Evolutionary conservation across 2,888 invertebrate genomes (phyloP), one percentile per base, ranked within the genome.

Genomic region (Griposia aprilina): DNA sequence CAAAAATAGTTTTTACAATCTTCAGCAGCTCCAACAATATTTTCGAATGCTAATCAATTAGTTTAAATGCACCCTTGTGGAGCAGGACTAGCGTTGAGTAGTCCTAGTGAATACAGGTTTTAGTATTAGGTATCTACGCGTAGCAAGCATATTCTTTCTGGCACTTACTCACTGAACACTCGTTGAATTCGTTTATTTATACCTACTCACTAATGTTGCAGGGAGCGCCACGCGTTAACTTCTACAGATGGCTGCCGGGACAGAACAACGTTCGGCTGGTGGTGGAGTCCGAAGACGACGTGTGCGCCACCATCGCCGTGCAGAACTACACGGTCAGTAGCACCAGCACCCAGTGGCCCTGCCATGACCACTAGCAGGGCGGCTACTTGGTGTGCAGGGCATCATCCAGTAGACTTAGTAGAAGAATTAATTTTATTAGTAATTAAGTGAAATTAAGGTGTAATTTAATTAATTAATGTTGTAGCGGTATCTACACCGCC

Each of bases 241-340:
- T 88, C 87, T 96, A 95, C 93, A 74, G 63, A 78, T 96, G 94
- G 92, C 48, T 13, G 59, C 90, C 83, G 79, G 93, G 59, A 8
- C 93, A 94, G 91, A 76, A 79, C 30, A 91, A 91, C 88, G 95
- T 94, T 90, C 94, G 95, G 30, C 94, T 96, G 26, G 90, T 93
- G 74, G 90, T 93, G 67, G 76, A 88, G 67, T 94, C 96, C 3
- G 88, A 86, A 1, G 95, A 95, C 91, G 93, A 93, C 88, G 89
- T 93, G 59, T 96, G 96, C 91, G 95, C 94, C 85, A 91, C 93
- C 74, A 81, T 96, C 88, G 93, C 95, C 85, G 92, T 96, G 84
- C 96, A 95, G 84, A 90, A 93, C 84, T 93, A 93, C 86, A 88
- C 93, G 88, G 96, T 96, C 30, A 68, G 70, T 60, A 10, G 0